phyloP scores from a whole-genome alignment of 2,888 invertebrate genomes.

The Platycheirus albimanus region DNA sequence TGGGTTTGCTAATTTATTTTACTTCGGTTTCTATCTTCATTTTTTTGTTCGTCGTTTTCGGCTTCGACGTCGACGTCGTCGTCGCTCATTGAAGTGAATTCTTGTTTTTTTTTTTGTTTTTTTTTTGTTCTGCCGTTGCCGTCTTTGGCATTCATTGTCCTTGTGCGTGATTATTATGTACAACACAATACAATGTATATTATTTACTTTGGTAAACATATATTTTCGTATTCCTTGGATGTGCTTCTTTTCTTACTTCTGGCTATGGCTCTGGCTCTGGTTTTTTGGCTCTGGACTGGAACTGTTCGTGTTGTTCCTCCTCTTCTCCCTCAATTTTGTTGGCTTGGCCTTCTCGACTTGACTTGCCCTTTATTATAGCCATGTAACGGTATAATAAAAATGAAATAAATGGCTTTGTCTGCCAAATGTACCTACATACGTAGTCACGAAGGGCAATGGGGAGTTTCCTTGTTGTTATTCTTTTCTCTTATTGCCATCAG shows the following conservation, averaged over 20 bases:
- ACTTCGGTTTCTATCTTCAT: conserved; percentile 22
- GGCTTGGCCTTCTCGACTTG: conserved; percentile 44
- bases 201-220: conserved; percentile 16
- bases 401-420: conserved; percentile 70
- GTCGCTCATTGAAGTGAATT: conserved; percentile 44
- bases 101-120: conserved; percentile 24
- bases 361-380: conserved; percentile 60
- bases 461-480: conserved; percentile 61
- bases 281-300: neutral
- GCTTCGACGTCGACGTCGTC: conserved; percentile 17
- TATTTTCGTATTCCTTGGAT: conserved; percentile 30
- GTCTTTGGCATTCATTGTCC: conserved; percentile 57
- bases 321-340: conserved; percentile 1
- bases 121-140: neutral
- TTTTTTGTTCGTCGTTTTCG: conserved; percentile 17
- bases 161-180: conserved; percentile 40
- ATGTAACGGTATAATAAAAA: conserved; percentile 70
- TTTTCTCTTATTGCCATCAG: neutral
- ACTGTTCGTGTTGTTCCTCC: conserved; percentile 1
- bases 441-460: conserved; percentile 38
- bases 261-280: no score
- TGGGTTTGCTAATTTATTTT: conserved; percentile 62
- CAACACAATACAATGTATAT: conserved; percentile 2
- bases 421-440: conserved; percentile 41
- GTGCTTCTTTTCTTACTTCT: no score